Evolutionary conservation across 2,113 vertebrate genomes (phyloP).

Genomic region (Notechis scutatus): DNA sequence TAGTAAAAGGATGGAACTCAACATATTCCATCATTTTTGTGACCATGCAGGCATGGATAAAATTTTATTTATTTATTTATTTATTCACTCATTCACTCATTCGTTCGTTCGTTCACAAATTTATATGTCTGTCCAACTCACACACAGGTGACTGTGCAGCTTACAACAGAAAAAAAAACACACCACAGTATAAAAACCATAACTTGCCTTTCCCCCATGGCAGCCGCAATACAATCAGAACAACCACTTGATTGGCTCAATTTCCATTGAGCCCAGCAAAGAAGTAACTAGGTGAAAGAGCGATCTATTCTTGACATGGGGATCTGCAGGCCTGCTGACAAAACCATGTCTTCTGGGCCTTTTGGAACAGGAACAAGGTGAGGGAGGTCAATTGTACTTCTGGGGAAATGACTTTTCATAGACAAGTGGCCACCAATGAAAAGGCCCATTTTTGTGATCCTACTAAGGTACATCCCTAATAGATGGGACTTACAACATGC

Average conservation of each 20-base stretch:
- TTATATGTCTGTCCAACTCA: background rate
- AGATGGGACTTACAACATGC: background rate
- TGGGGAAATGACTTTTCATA: background rate
- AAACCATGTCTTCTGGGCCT: background rate
- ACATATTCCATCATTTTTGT: background rate
- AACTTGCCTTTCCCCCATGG: background rate
- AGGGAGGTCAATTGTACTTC: background rate
- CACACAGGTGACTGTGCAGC: background rate
- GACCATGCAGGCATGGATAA: background rate
- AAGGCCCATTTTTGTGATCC: background rate
- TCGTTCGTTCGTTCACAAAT: background rate
- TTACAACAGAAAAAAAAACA: background rate
- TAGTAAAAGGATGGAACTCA: background rate
- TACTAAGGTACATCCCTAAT: background rate
- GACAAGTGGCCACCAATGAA: background rate
- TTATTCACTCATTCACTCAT: accelerated
- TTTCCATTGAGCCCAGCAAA: background rate
- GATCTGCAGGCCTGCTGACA: background rate
- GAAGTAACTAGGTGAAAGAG: no score
- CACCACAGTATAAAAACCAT: background rate
- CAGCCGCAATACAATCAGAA: background rate
- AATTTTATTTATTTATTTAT: background rate
- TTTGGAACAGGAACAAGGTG: background rate
- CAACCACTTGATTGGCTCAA: background rate
- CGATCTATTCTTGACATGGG: no score